These are phyloP conservation scores for Cisticola juncidis DNA, from an alignment of 2,113 vertebrate species.

Conservation along the genomic window DNA sequence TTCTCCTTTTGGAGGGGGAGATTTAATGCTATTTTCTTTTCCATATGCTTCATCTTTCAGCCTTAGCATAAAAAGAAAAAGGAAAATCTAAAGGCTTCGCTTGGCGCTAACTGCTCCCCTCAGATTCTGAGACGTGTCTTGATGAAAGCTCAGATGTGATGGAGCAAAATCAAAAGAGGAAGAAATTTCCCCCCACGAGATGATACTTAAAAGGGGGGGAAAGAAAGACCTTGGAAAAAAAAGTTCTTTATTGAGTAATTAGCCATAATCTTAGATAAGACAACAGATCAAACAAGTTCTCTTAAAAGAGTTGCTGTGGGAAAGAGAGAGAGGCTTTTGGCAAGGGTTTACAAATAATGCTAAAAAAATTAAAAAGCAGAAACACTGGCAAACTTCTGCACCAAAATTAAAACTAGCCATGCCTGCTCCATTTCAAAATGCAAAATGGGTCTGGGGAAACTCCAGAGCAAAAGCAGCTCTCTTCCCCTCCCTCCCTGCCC, in stretches of 20 bases:
- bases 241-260: constrained; percentile 61
- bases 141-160: constrained; percentile 26
- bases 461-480: not conserved
- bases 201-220: not conserved
- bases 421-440: not conserved
- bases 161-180: constrained; percentile 36
- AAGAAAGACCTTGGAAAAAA: not conserved
- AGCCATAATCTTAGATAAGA: constrained; percentile 61
- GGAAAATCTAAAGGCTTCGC: not conserved
- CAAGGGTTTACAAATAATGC: not conserved
- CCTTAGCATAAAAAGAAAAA: not conserved
- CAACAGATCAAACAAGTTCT: constrained; percentile 53
- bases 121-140: not conserved
- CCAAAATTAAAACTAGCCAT: not conserved
- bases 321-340: not conserved
- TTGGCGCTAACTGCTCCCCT: constrained; percentile 16
- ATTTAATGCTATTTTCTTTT: constrained; percentile 32
- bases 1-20: not conserved
- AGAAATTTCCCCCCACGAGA: not conserved
- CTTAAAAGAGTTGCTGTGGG: constrained; percentile 36
- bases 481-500: too few relatives aligned
- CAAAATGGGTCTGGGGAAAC: not conserved
- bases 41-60: not conserved
- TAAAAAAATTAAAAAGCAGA: not conserved
- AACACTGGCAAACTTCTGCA: not conserved